Base-by-base conservation (phyloP, 1,140 invertebrate genomes). In the Drosophila azteca region DNA sequence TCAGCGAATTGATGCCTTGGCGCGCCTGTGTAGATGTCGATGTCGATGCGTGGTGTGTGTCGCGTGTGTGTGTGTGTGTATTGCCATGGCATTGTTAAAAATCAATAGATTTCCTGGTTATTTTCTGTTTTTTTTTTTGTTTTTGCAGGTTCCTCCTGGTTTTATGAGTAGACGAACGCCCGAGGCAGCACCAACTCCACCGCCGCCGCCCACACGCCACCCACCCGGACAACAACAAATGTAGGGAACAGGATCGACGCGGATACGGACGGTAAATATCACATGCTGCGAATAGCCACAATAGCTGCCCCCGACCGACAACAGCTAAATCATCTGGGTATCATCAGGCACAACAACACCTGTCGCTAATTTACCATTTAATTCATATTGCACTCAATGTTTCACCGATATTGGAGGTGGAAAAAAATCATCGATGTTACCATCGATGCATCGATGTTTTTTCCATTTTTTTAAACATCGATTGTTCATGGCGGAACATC, bases 61-160 rank as follows among this genome's bases (percentile, higher is more conserved):
- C 17, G 17, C 17, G 51, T 55, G 59, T 79, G 45, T 72, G 59
- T 79, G 45, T 72, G 45, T 55, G 59, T 73, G 41, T 78, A 59
- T 76, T 39, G 35, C 39, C 52, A 74, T 55, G 44, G 70, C 78
- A 83, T 84, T 84, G 81, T 80, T 80, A 84, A 84, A 84, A 84
- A 84, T 84, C 81, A 84, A 84, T 84, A 85, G 73, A 77, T 80
- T 77, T 77, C 35, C 50, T 55, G 58, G 43, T 72, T 64, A 31
- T 78, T 73, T 70, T 70, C 55, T 48, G 26, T n/a, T 57, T 35
- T 57, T 26, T n/a, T 26, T 31, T 20, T 6, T 51, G 20, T 65
- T 24, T 35, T 46, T 60, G 66, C 65, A 59, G 53, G 53, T 51
- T 60, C 46, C 54, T 45, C 43, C 17, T 44, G 41, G 17, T 44